Conservation (phyloP, 2,797 vertebrate species). For the Oreortyx pictus region DNA sequence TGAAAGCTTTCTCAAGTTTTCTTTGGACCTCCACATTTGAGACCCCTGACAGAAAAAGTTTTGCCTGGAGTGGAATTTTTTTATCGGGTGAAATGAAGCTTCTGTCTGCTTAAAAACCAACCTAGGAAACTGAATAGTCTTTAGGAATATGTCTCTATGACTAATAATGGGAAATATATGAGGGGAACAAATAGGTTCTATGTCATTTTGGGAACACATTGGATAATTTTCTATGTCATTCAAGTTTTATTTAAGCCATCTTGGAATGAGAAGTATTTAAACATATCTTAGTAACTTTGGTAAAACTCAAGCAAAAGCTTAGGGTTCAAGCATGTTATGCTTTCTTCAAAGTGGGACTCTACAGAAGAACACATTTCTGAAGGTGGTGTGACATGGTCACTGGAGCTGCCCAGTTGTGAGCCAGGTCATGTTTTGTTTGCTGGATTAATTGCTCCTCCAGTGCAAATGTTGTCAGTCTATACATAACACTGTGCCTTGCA, state of each 20-base stretch:
- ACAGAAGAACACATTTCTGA: rapidly evolving
- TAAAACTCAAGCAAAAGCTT: background rate
- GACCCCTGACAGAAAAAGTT: background rate
- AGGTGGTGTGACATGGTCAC: background rate
- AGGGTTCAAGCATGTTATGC: background rate
- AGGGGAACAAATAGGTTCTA: background rate
- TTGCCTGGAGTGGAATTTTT: background rate
- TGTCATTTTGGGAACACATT: background rate
- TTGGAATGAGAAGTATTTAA: background rate
- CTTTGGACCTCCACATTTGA: background rate
- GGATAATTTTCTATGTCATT: background rate
- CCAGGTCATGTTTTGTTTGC: background rate
- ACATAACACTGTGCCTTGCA: background rate
- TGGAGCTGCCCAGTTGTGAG: rapidly evolving
- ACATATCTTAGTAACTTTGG: background rate
- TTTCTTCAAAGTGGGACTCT: background rate
- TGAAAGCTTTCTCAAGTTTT: background rate
- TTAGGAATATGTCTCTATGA: background rate
- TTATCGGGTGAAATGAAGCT: background rate
- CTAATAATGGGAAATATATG: background rate
- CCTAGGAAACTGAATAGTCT: background rate
- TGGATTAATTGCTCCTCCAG: background rate
- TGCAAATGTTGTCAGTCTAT: background rate
- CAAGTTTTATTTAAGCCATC: background rate
- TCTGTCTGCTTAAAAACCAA: background rate